phyloP scores from a whole-genome alignment of 1,140 invertebrate genomes.

The Macrotrachela quadricornifera region DNA sequence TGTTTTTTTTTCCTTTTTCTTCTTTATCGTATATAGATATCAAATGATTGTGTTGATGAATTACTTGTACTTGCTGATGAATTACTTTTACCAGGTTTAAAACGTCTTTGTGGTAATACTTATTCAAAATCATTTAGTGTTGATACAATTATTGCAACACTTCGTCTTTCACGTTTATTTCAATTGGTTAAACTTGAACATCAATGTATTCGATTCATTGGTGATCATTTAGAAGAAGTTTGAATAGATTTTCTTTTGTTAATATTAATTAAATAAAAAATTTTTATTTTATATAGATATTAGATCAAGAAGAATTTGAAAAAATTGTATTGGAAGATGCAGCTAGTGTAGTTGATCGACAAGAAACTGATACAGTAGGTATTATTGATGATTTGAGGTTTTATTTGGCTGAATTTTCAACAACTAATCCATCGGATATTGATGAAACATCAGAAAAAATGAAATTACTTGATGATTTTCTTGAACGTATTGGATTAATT shows the following conservation, averaged over 20 bases:
- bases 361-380: conserved; percentile 36
- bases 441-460: no score
- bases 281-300: conserved; percentile 11
- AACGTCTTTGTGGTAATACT: conserved; percentile 30
- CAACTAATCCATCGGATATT: no score
- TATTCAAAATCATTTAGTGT: conserved; percentile 21
- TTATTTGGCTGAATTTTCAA: conserved; percentile 28
- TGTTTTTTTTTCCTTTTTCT: no score
- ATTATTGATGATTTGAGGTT: conserved; percentile 34
- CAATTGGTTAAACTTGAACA: conserved; percentile 32
- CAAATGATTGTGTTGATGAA: conserved; percentile 31
- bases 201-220: conserved; percentile 34
- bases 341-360: conserved; percentile 26
- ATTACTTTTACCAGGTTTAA: conserved; percentile 34
- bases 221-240: conserved; percentile 31
- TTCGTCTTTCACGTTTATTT: conserved; percentile 30
- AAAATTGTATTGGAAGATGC: conserved; percentile 33
- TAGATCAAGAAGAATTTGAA: conserved; percentile 25
- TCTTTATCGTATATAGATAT: conserved; percentile 11
- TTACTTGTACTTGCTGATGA: conserved; percentile 33
- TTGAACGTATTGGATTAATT: no score
- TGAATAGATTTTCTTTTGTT: no score
- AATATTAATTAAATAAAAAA: background rate
- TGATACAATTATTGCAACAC: conserved; percentile 27
- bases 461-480: no score